These are phyloP conservation scores for Eidolon helvum DNA, from an alignment of 2,113 vertebrate genomes.

Conservation along the genomic window DNA sequence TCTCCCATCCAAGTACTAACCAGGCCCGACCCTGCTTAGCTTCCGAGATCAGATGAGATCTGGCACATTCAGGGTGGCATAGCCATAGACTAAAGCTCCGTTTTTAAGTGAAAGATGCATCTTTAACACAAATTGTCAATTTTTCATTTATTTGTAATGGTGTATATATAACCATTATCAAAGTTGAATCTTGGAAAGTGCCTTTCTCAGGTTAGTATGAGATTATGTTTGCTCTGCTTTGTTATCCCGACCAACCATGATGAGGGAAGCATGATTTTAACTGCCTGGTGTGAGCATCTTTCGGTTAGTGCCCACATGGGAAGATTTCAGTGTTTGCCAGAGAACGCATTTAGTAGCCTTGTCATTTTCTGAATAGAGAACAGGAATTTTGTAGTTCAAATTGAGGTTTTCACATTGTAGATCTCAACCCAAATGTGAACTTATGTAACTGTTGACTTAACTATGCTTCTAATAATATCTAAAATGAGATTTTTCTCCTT, in stretches of 20 bases:
- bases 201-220: background rate
- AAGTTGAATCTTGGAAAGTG: background rate
- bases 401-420: constrained; percentile 28
- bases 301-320: background rate
- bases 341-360: background rate
- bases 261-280: background rate
- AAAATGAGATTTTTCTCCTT: background rate
- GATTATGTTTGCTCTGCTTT: background rate
- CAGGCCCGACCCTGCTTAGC: too few species aligned
- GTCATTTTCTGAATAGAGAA: background rate
- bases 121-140: background rate
- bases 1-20: too few species aligned
- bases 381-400: background rate
- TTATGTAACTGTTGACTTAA: background rate
- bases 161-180: background rate
- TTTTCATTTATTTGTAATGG: background rate
- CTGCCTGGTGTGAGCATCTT: background rate
- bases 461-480: background rate
- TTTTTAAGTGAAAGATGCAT: constrained; percentile 18
- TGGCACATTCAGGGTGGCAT: too few species aligned
- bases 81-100: too few species aligned
- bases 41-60: too few species aligned
- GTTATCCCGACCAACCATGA: background rate
- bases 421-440: background rate
- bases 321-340: constrained; percentile 20